Evolutionary conservation across 2,888 invertebrate species (phyloP), one percentile per base, ranked within the genome.

Genomic region (Cloeon dipterum): DNA sequence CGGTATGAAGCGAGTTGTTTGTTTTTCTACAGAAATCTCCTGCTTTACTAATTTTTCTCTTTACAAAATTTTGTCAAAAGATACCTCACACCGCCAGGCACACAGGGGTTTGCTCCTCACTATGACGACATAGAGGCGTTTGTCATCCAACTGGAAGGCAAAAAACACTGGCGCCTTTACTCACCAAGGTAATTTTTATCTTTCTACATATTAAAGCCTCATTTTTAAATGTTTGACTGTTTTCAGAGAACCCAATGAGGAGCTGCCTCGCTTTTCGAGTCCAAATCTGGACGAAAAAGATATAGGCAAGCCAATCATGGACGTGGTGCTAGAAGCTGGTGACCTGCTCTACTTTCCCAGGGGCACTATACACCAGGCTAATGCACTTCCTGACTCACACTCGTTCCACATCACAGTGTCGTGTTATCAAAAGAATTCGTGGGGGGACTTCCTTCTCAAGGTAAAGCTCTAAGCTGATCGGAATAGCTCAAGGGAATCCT

Each of bases 81-180:
- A 2, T 98, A 98, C 52, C 56, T 96, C 37, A 98, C 98, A 2
- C 98, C 98, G 3, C 78, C 91, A 0, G 78, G 79, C 41, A 82
- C 83, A 45, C 94, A 96, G 61, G 98, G 98, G 0, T 98, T 98
- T 61, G 96, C 96, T 1, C 96, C 96, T 0, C 98, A 98, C 56
- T 96, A 78, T 53, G 98, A 98, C 59, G 98, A 98, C 51, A 96
- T 98, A 44, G 98, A 98, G 59, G 96, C 94, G 0, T 98, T 98
- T 53, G 74, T 98, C 34, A 53, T 98, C 34, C 98, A 98, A 62
- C 60, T 93, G 2, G 96, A 98, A 58, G 98, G 98, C 0, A 74
- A 75, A 47, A 98, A 98, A 54, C 71, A 75, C 43, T 98, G 96
- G 96, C 73, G 72, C 46, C 59, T 96, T 10, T 98, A 94, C 52